These are phyloP conservation scores for Pseudomyrmex dendroicus DNA, from an alignment of 1,140 invertebrate species.

Conservation along the genomic window DNA sequence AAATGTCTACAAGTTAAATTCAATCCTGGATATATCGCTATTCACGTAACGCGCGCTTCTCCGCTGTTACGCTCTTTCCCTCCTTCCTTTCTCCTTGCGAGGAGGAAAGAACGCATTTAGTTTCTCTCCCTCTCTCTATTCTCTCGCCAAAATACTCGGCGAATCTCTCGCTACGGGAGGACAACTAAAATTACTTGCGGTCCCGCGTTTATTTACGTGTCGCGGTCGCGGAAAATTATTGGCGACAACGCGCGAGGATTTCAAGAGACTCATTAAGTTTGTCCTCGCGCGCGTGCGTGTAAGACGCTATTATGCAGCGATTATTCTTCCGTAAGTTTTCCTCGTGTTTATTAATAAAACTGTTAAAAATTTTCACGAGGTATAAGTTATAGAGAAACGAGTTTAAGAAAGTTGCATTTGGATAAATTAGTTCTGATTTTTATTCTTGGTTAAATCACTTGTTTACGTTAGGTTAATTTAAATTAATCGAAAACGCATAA, in stretches of 20 bases:
- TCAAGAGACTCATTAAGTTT: slow-evolving; percentile 29
- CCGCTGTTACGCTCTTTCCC: background rate
- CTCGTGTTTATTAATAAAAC: too few species aligned
- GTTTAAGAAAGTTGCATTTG: too few species aligned
- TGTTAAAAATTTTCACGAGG: too few species aligned
- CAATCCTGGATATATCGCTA: slow-evolving; percentile 30
- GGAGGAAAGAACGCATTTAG: slow-evolving; percentile 20
- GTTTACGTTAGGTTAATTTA: too few species aligned
- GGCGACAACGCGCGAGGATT: slow-evolving; percentile 29
- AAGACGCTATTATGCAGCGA: background rate
- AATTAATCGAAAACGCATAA: too few species aligned
- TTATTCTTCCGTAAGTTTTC: too few species aligned
- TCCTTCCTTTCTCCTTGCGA: background rate
- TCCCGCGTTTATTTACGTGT: slow-evolving; percentile 50
- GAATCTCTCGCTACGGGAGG: slow-evolving; percentile 39
- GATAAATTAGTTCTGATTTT: too few species aligned
- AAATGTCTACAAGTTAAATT: slow-evolving; percentile 33
- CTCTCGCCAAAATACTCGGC: slow-evolving; percentile 21
- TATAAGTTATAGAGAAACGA: too few species aligned
- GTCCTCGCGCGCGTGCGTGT: background rate
- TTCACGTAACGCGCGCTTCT: slow-evolving; percentile 4
- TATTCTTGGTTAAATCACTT: too few species aligned
- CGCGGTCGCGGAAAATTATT: slow-evolving; percentile 49
- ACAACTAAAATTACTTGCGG: slow-evolving; percentile 48
- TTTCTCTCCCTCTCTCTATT: background rate